These are phyloP conservation scores for Caenorhabditis parvicauda DNA, from an alignment of 2,888 invertebrate species.

Conservation along the genomic window DNA sequence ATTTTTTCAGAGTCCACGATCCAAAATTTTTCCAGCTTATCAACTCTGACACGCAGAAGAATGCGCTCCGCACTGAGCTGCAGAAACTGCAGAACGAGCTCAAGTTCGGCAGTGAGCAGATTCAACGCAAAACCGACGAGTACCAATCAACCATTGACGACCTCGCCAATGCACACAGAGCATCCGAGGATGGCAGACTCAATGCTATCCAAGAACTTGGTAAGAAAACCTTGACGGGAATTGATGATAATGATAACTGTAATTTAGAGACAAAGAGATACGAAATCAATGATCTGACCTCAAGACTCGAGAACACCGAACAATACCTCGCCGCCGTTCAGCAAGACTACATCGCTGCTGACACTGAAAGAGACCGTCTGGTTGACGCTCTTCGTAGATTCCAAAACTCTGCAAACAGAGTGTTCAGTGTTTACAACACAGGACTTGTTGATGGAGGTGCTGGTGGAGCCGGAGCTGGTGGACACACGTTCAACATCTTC, in stretches of 20 bases:
- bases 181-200: conserved; percentile 57
- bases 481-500: too few relatives aligned
- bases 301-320: conserved; percentile 59
- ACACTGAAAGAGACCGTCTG: conserved; percentile 55
- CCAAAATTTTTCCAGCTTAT: conserved; percentile 41
- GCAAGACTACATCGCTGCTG: conserved; percentile 59
- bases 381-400: conserved; percentile 57
- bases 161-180: conserved; percentile 55
- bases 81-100: conserved; percentile 53
- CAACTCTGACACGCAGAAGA: conserved; percentile 53
- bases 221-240: neutral
- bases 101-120: conserved; percentile 60
- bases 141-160: conserved; percentile 58
- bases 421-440: conserved; percentile 49
- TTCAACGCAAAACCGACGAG: conserved; percentile 59
- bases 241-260: neutral
- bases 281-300: conserved; percentile 54
- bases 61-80: conserved; percentile 46
- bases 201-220: conserved; percentile 54
- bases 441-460: conserved; percentile 19
- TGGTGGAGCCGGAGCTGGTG: conserved; percentile 14
- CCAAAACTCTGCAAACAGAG: conserved; percentile 55
- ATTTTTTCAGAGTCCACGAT: neutral
- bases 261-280: conserved; percentile 53
- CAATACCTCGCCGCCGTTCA: conserved; percentile 54